Percentiles rank a stretch among this genome's conserved stretches.
Conservation (phyloP, 2,113 vertebrate genomes). For the Neotoma lepida region DNA sequence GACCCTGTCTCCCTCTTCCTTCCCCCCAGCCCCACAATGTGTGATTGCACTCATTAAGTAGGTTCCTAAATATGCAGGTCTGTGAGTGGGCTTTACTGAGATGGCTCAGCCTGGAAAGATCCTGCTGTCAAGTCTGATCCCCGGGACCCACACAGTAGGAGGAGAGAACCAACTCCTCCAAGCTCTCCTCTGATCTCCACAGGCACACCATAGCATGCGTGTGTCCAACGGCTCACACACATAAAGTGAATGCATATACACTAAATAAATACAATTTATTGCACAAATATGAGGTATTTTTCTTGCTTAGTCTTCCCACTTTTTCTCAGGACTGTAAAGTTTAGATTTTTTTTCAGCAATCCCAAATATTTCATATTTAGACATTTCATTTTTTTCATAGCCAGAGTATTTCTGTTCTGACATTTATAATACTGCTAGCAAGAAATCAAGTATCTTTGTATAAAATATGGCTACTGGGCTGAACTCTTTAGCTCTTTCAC, state of each 20-base stretch:
- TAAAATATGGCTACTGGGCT: neutral
- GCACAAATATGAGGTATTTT: neutral
- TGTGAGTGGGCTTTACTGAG: neutral
- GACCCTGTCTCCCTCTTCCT: neutral
- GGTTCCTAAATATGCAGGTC: neutral
- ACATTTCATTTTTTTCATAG: neutral
- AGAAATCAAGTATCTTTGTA: constrained; percentile 43
- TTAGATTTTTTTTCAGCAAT: constrained; percentile 11
- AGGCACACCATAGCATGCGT: neutral
- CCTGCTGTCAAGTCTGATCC: neutral
- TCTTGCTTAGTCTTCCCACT: constrained; percentile 27
- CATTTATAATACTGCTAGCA: constrained; percentile 12
- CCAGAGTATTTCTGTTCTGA: constrained; percentile 13
- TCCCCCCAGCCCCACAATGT: too few species aligned
- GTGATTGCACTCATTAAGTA: neutral
- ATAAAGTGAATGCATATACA: neutral
- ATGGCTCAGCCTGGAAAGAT: neutral
- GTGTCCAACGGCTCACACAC: neutral
- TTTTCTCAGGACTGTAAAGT: neutral
- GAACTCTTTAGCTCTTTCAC: neutral
- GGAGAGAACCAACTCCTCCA: neutral
- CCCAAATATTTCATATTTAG: constrained; percentile 1
- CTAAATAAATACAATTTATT: neutral
- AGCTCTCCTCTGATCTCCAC: neutral
- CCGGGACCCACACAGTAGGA: neutral